Evolutionary conservation across 2,113 vertebrate species (phyloP).

Genomic region (Aix galericulata): DNA sequence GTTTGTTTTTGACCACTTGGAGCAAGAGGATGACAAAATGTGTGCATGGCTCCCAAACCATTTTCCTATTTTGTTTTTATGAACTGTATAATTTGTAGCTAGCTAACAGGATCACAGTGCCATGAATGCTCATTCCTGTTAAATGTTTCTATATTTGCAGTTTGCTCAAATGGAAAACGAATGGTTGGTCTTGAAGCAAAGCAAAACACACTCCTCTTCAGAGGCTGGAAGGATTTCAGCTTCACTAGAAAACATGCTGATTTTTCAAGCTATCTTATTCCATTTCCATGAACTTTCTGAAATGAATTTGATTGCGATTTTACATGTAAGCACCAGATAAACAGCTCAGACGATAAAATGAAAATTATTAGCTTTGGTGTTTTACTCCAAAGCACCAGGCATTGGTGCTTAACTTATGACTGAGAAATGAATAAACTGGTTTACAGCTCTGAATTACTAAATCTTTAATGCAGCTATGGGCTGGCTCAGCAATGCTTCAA

Average conservation of each 20-base stretch:
- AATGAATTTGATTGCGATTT: not conserved
- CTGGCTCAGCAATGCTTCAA: conserved; percentile 29
- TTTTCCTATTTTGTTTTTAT: not conserved
- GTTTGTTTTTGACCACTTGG: not conserved
- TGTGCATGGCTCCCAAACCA: not conserved
- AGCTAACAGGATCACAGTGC: not conserved
- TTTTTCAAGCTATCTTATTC: not conserved
- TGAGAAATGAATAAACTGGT: not conserved
- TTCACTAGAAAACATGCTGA: not conserved
- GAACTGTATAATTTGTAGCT: not conserved
- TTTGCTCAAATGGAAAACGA: not conserved
- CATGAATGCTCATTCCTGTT: not conserved
- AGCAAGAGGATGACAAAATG: not conserved
- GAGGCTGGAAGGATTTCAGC: not conserved
- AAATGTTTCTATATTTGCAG: not conserved
- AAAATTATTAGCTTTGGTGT: not conserved
- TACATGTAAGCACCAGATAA: not conserved
- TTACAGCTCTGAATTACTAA: not conserved
- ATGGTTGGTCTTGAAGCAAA: not conserved
- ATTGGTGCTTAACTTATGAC: not conserved
- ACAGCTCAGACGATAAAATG: not conserved
- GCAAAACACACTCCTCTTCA: not conserved
- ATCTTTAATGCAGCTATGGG: not conserved
- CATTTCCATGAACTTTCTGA: not conserved
- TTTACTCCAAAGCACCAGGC: not conserved